phyloP scores from a whole-genome alignment of 1,140 invertebrate genomes.

The Muscidifurax raptorellus region DNA sequence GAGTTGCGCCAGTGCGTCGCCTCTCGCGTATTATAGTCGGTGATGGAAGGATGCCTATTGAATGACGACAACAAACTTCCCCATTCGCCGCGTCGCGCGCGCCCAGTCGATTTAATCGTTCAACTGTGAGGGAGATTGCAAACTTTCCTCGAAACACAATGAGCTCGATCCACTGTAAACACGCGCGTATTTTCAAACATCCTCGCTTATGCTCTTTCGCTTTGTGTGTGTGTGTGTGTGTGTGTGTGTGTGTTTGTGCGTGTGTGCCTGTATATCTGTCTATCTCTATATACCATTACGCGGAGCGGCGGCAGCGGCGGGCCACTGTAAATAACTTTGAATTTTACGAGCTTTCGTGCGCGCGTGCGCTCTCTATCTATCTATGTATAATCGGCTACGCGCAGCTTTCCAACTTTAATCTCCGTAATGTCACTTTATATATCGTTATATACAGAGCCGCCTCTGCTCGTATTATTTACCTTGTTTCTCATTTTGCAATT shows the following conservation, averaged over 20 bases:
- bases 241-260: too few species aligned
- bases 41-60: constrained; percentile 31
- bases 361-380: too few species aligned
- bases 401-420: neutral
- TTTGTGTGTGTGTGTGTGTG: too few species aligned
- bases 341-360: neutral
- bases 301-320: too few species aligned
- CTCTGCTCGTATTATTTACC: neutral
- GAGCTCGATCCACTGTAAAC: neutral
- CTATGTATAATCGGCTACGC: neutral
- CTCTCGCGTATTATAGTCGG: neutral
- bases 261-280: too few species aligned
- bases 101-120: constrained; percentile 63
- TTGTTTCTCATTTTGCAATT: constrained; percentile 2
- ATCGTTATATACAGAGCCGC: neutral
- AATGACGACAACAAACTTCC: constrained; percentile 61
- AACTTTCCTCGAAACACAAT: constrained; percentile 16
- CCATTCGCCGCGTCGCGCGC: constrained; percentile 49
- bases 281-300: neutral
- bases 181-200: neutral
- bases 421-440: neutral
- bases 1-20: neutral
- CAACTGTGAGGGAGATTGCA: constrained; percentile 63
- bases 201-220: too few species aligned
- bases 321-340: neutral